Percentiles rank a stretch among this genome's conserved stretches.
Evolutionary conservation across 2,113 vertebrate species (phyloP).

Genomic region (Cololabis saira): DNA sequence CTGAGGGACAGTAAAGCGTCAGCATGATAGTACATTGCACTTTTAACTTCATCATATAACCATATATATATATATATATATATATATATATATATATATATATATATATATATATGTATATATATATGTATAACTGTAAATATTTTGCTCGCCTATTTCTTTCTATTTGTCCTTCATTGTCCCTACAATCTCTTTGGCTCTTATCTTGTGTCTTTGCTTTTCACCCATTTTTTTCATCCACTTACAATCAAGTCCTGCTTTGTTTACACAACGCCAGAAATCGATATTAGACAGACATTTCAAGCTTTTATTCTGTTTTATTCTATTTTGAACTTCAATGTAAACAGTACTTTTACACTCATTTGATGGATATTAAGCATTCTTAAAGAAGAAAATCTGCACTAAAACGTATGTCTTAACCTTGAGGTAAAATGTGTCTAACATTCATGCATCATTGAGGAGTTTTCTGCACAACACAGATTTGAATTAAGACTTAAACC

Average conservation of each 20-base stretch:
- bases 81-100: too few species aligned
- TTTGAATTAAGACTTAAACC: too few species aligned
- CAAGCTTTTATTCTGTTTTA: slow-evolving; percentile 16
- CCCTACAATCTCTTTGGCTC: slow-evolving; percentile 50
- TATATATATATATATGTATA: too few species aligned
- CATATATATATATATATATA: too few species aligned
- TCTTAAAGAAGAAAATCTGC: too few species aligned
- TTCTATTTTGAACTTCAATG: slow-evolving; percentile 23
- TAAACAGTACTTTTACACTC: slow-evolving; percentile 6
- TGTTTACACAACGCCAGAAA: slow-evolving; percentile 35
- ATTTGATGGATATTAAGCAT: too few species aligned
- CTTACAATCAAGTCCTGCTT: slow-evolving; percentile 32
- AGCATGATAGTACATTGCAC: slow-evolving; percentile 17
- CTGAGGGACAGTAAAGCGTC: slow-evolving; percentile 24
- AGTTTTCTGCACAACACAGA: too few species aligned
- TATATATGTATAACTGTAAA: too few species aligned
- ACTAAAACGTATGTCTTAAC: too few species aligned
- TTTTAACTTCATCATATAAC: slow-evolving; percentile 18
- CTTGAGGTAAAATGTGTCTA: too few species aligned
- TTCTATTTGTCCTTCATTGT: slow-evolving; percentile 39
- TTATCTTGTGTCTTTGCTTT: slow-evolving; percentile 45
- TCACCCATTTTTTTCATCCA: slow-evolving; percentile 46
- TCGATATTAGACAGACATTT: slow-evolving; percentile 25
- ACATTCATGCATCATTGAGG: too few species aligned
- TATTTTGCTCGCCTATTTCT: slow-evolving; percentile 2